Evolutionary conservation across 2,888 invertebrate genomes (phyloP).

Genomic region (Agriopis leucophaearia): DNA sequence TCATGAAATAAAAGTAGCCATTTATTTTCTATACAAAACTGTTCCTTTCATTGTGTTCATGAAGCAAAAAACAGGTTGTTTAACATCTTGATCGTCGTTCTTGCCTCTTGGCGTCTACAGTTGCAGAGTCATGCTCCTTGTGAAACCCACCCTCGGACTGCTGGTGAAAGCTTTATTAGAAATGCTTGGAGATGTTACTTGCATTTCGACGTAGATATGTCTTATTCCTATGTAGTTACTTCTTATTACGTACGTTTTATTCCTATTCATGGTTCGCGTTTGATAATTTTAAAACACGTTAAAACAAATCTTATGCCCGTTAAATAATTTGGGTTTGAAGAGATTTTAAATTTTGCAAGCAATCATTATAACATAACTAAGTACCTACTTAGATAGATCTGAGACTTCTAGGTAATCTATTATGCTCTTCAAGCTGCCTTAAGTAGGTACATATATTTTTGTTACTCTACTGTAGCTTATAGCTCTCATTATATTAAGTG

Average conservation of each 20-base stretch:
- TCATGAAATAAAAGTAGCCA: background rate
- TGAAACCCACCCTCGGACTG: constrained; percentile 45
- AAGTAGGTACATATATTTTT: background rate
- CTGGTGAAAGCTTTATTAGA: constrained; percentile 43
- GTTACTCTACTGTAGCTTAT: background rate
- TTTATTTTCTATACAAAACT: constrained; percentile 8
- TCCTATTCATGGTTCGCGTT: no score
- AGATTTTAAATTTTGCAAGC: no score
- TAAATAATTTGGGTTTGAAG: no score
- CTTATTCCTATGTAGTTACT: no score
- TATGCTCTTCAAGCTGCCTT: background rate
- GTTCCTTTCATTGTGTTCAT: constrained; percentile 39
- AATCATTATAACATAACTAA: no score
- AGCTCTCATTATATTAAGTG: background rate
- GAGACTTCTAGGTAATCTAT: background rate
- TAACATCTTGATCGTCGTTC: constrained; percentile 74
- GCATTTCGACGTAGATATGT: background rate
- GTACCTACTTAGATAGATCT: background rate
- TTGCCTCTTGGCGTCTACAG: constrained; percentile 62
- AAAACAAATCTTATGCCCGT: background rate
- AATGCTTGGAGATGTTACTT: constrained; percentile 16
- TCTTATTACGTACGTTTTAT: no score
- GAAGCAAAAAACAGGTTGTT: constrained; percentile 65
- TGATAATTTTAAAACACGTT: no score
- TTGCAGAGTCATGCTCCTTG: constrained; percentile 67